Base-by-base conservation (phyloP, 1,140 invertebrate species). In the Caenorhabditis brenneri region DNA sequence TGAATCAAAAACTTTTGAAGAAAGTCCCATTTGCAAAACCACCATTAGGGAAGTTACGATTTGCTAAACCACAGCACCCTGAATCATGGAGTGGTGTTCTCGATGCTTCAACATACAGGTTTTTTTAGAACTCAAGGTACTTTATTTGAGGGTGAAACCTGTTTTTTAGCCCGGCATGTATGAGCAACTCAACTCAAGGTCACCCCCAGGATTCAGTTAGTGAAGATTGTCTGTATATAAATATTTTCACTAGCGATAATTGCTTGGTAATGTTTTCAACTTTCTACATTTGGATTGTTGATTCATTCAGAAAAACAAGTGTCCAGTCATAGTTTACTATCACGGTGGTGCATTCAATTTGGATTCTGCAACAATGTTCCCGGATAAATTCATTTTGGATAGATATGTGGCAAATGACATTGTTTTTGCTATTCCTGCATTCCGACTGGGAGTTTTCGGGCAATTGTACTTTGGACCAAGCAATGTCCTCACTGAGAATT, bases 161-260 rank as follows among this genome's bases (percentile, higher is more conserved):
- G 42, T 46, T n/a, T n/a, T 22, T 78, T 10, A 80, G 51, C 48
- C 46, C 51, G 0, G 65, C 79, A 2, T 80, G 79, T 51, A 33
- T 51, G 79, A 33, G 51, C 29, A 80, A 80, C 22, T 51, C 79
- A 33, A 33, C 65, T 16, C n/a, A 39, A 15, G 29, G 31, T 22
- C 6, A n/a, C 2, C 48, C 79, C 2, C 79, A 80, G 31, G 19
- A 19, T n/a, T 51, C 4, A 3, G 12, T 80, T 19, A 51, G 48
- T 22, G 79, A 80, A 22, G 24, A 80, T 39, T 80, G 79, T 31
- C 79, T 80, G 16, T 80, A 80, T 10, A 42, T 55, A 7, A 80
- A 80, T 19, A 80, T 80, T 12, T 80, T 80, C 27, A 55, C 51
- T 12, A 55, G 51, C 22, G 51, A 55, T n/a, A 51, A 42, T 24